Evolutionary conservation across 2,888 invertebrate species (phyloP).

Genomic region (Lasius fuliginosus): DNA sequence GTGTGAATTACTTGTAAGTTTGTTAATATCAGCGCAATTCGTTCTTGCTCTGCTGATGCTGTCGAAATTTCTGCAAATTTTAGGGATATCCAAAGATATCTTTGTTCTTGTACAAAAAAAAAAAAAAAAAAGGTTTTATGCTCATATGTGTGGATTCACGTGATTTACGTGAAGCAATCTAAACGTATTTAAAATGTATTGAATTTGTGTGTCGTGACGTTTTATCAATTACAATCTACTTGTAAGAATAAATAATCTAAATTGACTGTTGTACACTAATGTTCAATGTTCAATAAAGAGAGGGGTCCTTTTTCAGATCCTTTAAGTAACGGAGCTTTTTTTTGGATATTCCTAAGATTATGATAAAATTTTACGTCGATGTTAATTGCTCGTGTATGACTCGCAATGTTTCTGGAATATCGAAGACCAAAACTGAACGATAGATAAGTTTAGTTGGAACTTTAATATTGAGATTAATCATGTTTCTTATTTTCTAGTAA

Average conservation of each 20-base stretch:
- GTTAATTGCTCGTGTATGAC: constrained; percentile 25
- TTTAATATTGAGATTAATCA: constrained; percentile 28
- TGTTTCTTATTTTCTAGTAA: constrained; percentile 31
- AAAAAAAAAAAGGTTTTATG: neutral
- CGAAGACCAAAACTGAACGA: constrained; percentile 5
- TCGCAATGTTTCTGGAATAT: constrained; percentile 31
- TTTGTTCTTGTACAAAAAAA: neutral
- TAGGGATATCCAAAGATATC: neutral
- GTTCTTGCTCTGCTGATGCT: neutral
- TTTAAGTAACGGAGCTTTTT: neutral
- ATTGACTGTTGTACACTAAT: neutral
- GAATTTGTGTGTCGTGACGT: neutral
- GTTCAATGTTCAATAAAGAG: neutral
- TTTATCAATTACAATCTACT: neutral
- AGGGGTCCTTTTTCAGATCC: neutral
- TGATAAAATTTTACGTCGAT: constrained; percentile 48
- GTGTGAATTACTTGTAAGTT: constrained; percentile 39
- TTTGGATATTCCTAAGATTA: constrained; percentile 17
- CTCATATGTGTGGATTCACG: neutral
- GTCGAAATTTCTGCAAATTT: neutral
- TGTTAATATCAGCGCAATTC: neutral
- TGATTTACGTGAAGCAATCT: neutral
- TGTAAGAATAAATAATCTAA: neutral
- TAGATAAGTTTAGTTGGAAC: neutral
- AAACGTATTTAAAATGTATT: neutral